Conservation (phyloP, 1,140 invertebrate genomes). For the Tetramorium alpestre region DNA sequence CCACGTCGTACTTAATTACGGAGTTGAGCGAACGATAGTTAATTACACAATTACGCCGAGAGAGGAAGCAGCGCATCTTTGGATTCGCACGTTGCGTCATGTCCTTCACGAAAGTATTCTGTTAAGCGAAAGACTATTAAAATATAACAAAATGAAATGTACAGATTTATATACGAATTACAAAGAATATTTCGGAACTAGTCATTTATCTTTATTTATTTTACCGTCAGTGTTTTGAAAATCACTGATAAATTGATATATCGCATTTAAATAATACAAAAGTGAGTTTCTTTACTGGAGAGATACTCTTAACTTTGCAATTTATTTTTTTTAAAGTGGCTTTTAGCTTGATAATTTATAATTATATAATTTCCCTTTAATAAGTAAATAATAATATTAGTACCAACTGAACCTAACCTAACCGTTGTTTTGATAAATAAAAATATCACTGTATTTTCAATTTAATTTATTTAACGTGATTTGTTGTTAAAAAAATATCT, state of each 20-base stretch:
- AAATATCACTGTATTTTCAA: not conserved
- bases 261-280: not conserved
- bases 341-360: not conserved
- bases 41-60: constrained; percentile 43
- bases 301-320: not conserved
- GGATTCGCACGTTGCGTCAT: constrained; percentile 13
- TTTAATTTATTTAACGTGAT: constrained; percentile 5
- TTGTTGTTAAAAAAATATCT: constrained; percentile 24
- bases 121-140: not conserved
- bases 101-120: not conserved
- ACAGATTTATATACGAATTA: not conserved
- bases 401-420: too few relatives aligned
- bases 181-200: not conserved
- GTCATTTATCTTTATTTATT: not conserved
- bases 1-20: constrained; percentile 43
- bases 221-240: not conserved
- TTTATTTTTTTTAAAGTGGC: not conserved
- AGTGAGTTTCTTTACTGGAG: not conserved
- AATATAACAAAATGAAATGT: not conserved
- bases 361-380: not conserved
- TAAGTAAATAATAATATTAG: not conserved
- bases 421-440: not conserved
- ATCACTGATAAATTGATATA: not conserved
- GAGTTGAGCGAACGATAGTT: constrained; percentile 50
- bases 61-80: constrained; percentile 18